Evolutionary conservation across 2,113 vertebrate genomes (phyloP).

Genomic region (Ardeotis arabs): DNA sequence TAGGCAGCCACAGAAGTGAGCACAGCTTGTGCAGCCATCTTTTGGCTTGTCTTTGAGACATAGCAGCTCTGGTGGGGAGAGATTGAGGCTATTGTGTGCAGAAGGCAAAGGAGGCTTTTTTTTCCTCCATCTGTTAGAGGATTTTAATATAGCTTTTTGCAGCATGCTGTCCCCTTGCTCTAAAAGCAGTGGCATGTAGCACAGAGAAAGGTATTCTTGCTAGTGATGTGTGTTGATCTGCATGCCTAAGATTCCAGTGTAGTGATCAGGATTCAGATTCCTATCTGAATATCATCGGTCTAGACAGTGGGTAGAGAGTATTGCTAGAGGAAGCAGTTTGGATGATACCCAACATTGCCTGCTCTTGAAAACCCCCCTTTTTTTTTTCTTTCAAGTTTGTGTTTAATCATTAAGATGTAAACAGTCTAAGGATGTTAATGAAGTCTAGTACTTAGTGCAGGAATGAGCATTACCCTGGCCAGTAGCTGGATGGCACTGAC

Average conservation of each 20-base stretch:
- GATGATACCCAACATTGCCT: neutral
- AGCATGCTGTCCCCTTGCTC: neutral
- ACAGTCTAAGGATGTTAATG: neutral
- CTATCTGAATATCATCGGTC: neutral
- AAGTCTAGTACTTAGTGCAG: neutral
- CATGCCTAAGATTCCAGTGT: neutral
- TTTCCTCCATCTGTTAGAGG: neutral
- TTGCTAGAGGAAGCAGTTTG: neutral
- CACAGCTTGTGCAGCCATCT: conserved; percentile 1
- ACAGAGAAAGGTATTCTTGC: neutral
- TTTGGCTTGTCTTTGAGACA: conserved; percentile 12
- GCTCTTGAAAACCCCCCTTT: neutral
- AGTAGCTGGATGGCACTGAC: neutral
- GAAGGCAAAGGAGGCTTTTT: neutral
- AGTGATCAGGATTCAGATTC: neutral
- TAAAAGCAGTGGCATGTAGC: neutral
- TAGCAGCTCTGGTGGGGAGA: neutral
- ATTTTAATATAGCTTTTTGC: conserved; percentile 11
- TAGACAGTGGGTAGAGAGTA: conserved; percentile 22
- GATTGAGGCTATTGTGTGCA: neutral
- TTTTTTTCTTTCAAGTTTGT: neutral
- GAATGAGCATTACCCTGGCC: neutral
- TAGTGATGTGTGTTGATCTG: neutral
- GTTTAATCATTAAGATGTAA: conserved; percentile 10
- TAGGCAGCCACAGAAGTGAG: conserved; percentile 3